Conservation (phyloP, 2,797 vertebrate genomes). For the Pipistrellus nathusii region DNA sequence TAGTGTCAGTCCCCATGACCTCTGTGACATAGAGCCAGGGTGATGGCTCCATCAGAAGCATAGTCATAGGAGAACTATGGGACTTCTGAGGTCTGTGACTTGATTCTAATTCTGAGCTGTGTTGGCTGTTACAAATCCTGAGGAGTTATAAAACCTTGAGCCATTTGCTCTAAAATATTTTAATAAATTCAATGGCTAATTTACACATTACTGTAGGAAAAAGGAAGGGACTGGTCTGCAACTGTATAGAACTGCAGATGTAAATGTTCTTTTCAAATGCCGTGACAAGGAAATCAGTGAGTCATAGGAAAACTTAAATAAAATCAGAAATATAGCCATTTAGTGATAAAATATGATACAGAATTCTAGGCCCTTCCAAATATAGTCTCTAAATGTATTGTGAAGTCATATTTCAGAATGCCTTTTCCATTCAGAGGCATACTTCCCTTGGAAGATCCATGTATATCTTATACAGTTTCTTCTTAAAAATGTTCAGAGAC, state of each 20-base stretch:
- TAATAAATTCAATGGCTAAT: slow-evolving; percentile 14
- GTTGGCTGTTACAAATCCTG: background rate
- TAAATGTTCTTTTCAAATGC: background rate
- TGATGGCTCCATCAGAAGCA: background rate
- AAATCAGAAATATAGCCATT: background rate
- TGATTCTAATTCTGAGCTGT: background rate
- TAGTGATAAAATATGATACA: background rate
- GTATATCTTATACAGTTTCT: background rate
- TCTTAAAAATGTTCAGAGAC: background rate
- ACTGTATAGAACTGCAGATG: background rate
- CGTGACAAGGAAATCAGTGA: slow-evolving; percentile 3
- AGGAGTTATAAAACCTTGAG: background rate
- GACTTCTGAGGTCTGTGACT: background rate
- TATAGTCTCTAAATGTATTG: background rate
- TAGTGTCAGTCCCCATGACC: background rate
- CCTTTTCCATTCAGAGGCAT: background rate
- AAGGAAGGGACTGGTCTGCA: background rate
- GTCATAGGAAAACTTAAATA: background rate
- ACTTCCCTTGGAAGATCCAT: background rate
- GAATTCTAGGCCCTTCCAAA: background rate
- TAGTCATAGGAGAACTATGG: background rate
- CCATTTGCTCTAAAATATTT: background rate
- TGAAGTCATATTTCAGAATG: background rate
- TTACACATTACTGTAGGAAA: background rate
- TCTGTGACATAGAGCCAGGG: background rate